Base-by-base conservation (phyloP, 1,140 invertebrate genomes). In the Heliothis virescens region DNA sequence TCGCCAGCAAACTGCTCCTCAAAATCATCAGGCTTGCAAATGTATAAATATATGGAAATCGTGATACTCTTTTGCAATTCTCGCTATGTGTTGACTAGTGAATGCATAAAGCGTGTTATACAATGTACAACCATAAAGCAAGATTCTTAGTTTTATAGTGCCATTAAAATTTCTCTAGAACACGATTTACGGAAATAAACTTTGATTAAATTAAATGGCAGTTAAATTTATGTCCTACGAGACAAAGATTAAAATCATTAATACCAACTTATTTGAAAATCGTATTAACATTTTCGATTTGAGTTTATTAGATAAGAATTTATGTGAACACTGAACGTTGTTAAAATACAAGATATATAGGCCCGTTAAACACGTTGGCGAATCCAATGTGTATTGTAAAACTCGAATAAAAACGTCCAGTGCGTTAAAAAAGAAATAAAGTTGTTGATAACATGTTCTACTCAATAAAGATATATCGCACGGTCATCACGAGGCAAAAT, bases 1-100 rank as follows among this genome's bases (percentile, higher is more conserved):
- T 82, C 81, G 62, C 85, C 79, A 85, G 67, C 75, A 80, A 80
- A 83, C 83, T 83, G 53, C 83, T 79, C 83, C 75, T 87, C 83
- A 85, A 86, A 86, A 80, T 50, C 57, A 73, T 50, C 65, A 57
- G 59, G 18, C 48, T 53, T 29, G 21, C 26, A 26, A 47, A 52
- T 15, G 52, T 29, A 74, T 75, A 75, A 72, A 71, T 75, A 67
- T 60, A 80, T 74, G 65, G 71, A 80, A 62, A 74, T 59, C 72
- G 79, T 67, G 62, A 80, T 63, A 67, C 72, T 67, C 34, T 63
- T 80, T 67, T 80, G 65, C 78, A 84, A 82, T 34, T 73, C 60
- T 67, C 12, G 29, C 69, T 72, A 74, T 74, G 72, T 74, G 72
- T 60, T 60, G 55, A 63, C 57, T 67, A 77, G 62, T 77, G 59